These are phyloP conservation scores for Cricetomys ansorgei DNA, from an alignment of 2,113 vertebrate genomes.

Conservation along the genomic window DNA sequence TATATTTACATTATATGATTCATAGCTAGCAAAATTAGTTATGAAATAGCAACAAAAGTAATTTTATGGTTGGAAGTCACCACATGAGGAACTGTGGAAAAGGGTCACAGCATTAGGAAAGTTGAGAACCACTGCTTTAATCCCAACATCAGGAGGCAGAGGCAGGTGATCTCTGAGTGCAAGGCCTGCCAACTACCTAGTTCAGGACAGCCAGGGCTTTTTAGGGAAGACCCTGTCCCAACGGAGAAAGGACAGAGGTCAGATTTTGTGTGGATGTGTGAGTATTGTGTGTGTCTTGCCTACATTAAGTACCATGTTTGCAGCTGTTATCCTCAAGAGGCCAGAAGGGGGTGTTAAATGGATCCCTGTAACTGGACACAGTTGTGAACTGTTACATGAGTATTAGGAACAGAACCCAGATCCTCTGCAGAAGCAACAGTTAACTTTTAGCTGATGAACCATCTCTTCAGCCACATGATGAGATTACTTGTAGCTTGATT, in stretches of 20 bases:
- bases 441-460: too few species aligned
- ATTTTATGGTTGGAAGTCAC: too few species aligned
- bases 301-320: not conserved
- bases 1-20: too few species aligned
- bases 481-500: not conserved
- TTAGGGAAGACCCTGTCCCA: not conserved
- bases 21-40: too few species aligned
- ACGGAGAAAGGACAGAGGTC: not conserved
- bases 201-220: not conserved
- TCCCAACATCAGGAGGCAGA: not conserved
- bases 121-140: too few species aligned
- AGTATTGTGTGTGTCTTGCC: not conserved
- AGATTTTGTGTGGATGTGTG: not conserved
- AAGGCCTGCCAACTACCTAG: not conserved
- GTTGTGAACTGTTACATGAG: not conserved
- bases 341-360: not conserved
- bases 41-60: too few species aligned
- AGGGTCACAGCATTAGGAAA: too few species aligned
- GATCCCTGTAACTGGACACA: not conserved
- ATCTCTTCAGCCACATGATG: not conserved
- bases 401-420: not conserved
- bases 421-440: too few species aligned
- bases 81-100: too few species aligned
- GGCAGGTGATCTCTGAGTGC: not conserved
- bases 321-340: not conserved